Percentiles rank a stretch among this genome's conserved stretches.
These are phyloP conservation scores for Neoniphon sammara DNA, from an alignment of 2,797 vertebrate species.

Conservation along the genomic window DNA sequence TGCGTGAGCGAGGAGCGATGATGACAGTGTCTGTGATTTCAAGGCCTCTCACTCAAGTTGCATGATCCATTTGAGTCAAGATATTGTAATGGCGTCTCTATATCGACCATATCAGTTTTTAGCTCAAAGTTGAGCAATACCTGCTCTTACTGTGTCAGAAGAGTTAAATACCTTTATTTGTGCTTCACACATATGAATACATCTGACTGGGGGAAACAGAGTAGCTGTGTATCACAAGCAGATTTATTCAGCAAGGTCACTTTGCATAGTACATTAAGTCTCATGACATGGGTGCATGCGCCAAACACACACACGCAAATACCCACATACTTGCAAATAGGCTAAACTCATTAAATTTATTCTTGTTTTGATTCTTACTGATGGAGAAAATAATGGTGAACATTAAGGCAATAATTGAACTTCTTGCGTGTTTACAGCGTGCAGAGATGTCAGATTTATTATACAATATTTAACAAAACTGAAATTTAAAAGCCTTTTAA, in stretches of 20 bases:
- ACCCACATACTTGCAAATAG: neutral
- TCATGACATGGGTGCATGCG: neutral
- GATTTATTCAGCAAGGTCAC: neutral
- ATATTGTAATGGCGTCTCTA: conserved; percentile 21
- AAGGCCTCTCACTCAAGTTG: conserved; percentile 19
- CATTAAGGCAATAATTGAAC: conserved; percentile 9
- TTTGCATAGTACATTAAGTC: neutral
- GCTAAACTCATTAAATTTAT: neutral
- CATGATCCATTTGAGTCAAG: conserved; percentile 20
- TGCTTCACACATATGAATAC: neutral
- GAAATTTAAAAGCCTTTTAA: conserved; percentile 43
- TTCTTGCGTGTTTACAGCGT: conserved; percentile 23
- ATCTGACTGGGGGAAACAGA: neutral
- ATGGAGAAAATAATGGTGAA: conserved; percentile 19
- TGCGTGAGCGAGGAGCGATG: conserved; percentile 18
- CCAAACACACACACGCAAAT: neutral
- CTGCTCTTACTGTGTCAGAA: neutral
- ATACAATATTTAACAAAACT: conserved; percentile 44
- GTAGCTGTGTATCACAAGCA: neutral
- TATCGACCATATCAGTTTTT: neutral
- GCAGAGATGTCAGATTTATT: conserved; percentile 34
- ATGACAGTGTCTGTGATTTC: conserved; percentile 47
- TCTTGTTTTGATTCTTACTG: conserved; percentile 10
- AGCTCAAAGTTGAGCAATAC: neutral
- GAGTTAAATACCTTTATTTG: neutral